phyloP scores from a whole-genome alignment of 1,140 invertebrate species.

The Subanguina moxae region DNA sequence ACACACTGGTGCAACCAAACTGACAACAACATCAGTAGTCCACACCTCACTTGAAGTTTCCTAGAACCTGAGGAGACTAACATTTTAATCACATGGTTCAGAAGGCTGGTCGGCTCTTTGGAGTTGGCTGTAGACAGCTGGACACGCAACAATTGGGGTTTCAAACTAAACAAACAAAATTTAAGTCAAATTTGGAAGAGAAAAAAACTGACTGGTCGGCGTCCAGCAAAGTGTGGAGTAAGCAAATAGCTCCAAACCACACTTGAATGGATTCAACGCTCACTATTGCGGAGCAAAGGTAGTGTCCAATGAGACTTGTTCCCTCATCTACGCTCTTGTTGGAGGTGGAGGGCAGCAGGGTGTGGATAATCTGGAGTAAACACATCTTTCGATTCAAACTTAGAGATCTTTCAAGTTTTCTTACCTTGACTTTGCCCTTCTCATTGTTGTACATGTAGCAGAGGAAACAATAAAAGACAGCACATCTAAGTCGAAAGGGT shows the following conservation, averaged over 20 bases:
- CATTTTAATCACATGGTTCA: slow-evolving; percentile 44
- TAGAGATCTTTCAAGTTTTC: slow-evolving; percentile 1
- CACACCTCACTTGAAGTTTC: slow-evolving; percentile 82
- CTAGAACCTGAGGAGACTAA: slow-evolving; percentile 64
- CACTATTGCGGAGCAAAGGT: slow-evolving; percentile 89
- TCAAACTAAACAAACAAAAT: slow-evolving; percentile 64
- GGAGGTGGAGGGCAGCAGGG: slow-evolving; percentile 73
- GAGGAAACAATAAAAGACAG: slow-evolving; percentile 93
- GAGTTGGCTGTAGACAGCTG: slow-evolving; percentile 68
- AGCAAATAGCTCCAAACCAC: slow-evolving; percentile 87
- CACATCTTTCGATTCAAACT: not conserved
- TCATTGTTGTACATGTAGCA: slow-evolving; percentile 91
- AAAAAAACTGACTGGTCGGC: slow-evolving; percentile 65
- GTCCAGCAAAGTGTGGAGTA: slow-evolving; percentile 84
- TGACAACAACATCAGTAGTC: slow-evolving; percentile 81
- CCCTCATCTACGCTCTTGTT: slow-evolving; percentile 35
- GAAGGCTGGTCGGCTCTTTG: slow-evolving; percentile 36
- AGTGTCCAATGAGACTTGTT: slow-evolving; percentile 69
- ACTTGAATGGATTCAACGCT: slow-evolving; percentile 84
- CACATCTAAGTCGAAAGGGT: slow-evolving; percentile 80
- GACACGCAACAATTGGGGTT: slow-evolving; percentile 86
- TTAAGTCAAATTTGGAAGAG: too few relatives aligned
- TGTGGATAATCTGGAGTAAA: slow-evolving; percentile 71
- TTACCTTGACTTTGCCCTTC: slow-evolving; percentile 67
- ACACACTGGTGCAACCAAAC: slow-evolving; percentile 83